Conservation (phyloP, 2,797 vertebrate species). For the Clamator glandarius region DNA sequence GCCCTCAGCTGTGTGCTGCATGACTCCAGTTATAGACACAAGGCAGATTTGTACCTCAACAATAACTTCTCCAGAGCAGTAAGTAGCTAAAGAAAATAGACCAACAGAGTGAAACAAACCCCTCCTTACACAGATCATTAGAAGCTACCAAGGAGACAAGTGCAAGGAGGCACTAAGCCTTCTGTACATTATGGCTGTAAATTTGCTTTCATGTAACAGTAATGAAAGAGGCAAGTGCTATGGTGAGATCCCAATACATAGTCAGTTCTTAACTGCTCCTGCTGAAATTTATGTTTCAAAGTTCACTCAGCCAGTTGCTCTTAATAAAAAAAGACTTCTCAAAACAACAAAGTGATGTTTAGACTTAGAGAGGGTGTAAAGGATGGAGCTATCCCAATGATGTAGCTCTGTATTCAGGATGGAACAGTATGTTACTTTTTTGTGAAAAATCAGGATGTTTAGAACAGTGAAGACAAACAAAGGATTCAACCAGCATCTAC, state of each 20-base stretch:
- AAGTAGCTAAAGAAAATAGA: not conserved
- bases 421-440: not conserved
- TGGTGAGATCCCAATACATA: not conserved
- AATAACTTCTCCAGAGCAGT: not conserved
- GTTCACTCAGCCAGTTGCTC: not conserved
- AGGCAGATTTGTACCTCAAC: not conserved
- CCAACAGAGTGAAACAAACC: fast-evolving
- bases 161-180: not conserved
- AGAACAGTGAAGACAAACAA: not conserved
- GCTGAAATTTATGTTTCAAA: not conserved
- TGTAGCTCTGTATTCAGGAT: not conserved
- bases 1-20: not conserved
- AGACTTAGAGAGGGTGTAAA: not conserved
- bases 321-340: not conserved
- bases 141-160: not conserved
- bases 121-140: not conserved
- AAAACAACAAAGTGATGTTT: not conserved
- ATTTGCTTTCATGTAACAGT: not conserved
- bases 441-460: not conserved
- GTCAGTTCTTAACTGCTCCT: not conserved
- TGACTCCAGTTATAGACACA: not conserved
- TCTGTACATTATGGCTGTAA: not conserved
- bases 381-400: not conserved
- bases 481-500: not conserved
- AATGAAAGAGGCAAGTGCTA: not conserved